These are phyloP conservation scores for Palythoa caribaeorum DNA, from an alignment of 92 coral and sea anemone species.

Conservation along the genomic window DNA sequence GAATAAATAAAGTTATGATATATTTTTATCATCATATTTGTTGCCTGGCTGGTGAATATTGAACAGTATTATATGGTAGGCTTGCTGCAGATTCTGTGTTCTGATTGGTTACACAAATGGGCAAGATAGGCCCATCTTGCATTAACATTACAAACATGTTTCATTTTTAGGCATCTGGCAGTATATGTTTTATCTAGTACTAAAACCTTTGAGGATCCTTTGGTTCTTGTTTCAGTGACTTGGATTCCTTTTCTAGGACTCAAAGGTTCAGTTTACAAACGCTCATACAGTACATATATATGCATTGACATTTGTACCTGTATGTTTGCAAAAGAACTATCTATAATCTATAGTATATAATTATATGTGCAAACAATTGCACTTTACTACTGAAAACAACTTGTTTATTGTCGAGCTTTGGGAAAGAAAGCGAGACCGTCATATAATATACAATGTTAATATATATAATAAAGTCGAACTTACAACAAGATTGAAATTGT, in stretches of 20 bases:
- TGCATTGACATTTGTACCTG: background rate
- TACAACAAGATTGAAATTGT: constrained; percentile 68
- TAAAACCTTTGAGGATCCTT: constrained; percentile 7
- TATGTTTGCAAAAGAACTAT: background rate
- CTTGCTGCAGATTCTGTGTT: background rate
- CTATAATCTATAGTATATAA: constrained; percentile 1
- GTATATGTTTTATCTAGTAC: constrained; percentile 19
- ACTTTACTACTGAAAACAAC: background rate
- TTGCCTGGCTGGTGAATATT: constrained; percentile 4
- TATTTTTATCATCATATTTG: constrained; percentile 1
- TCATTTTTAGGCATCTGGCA: constrained; percentile 17
- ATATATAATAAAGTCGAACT: constrained; percentile 1
- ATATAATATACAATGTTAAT: background rate
- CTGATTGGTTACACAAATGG: background rate
- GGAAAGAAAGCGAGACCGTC: constrained; percentile 2
- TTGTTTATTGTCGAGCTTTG: background rate
- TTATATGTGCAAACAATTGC: constrained; percentile 2
- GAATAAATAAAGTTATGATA: background rate
- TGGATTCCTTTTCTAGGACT: constrained; percentile 1
- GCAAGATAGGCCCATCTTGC: background rate
- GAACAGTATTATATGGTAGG: constrained; percentile 3
- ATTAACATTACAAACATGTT: constrained; percentile 12
- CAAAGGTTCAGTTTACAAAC: background rate
- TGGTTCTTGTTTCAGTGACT: background rate
- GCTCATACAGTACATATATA: background rate